Evolutionary conservation across 2,797 vertebrate genomes (phyloP).

Genomic region (Avahi laniger): DNA sequence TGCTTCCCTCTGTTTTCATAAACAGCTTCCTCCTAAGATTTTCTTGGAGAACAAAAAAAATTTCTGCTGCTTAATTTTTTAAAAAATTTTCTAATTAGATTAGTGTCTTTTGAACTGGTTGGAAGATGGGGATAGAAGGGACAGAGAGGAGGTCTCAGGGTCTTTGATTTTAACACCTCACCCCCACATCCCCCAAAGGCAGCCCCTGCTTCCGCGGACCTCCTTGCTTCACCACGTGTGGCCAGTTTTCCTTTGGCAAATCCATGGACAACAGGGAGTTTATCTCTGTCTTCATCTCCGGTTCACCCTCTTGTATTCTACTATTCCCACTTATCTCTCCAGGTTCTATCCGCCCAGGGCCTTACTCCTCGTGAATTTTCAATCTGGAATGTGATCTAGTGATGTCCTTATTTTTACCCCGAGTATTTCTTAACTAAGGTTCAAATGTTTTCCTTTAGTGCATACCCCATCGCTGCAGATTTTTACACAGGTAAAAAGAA

Average conservation of each 20-base stretch:
- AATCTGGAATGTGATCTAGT: neutral
- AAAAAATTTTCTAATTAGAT: neutral
- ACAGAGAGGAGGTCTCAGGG: neutral
- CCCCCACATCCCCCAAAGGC: neutral
- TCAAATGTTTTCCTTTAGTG: neutral
- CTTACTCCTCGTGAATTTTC: neutral
- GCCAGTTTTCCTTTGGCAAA: neutral
- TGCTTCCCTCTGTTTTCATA: neutral
- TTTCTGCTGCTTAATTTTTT: neutral
- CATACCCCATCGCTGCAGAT: neutral
- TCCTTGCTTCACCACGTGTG: too few relatives aligned
- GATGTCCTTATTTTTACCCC: neutral
- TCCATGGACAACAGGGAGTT: neutral
- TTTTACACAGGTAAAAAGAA: neutral
- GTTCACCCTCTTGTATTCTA: neutral
- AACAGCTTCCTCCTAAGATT: neutral
- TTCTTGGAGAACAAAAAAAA: neutral
- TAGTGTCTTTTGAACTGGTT: neutral
- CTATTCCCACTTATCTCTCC: neutral
- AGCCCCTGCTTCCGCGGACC: neutral
- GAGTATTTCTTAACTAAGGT: neutral
- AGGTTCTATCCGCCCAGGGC: neutral
- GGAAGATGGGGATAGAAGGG: neutral
- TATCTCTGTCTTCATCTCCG: neutral
- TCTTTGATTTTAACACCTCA: neutral